These are phyloP conservation scores for Yponomeuta evonymella DNA, from an alignment of 2,888 invertebrate species.

Conservation along the genomic window DNA sequence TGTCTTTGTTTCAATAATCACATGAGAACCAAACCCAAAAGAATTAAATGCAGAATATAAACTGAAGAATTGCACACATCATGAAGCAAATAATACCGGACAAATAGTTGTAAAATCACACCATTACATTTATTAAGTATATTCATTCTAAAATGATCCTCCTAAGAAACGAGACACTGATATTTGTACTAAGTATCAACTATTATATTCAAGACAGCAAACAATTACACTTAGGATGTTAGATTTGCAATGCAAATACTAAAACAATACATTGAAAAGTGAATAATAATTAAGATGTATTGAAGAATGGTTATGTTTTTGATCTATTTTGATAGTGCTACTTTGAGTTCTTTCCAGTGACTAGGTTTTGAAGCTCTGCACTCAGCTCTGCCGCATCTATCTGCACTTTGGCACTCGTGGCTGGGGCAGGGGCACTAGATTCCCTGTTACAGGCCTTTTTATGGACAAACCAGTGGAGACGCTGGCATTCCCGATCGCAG, in stretches of 20 bases:
- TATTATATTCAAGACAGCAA: neutral
- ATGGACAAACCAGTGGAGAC: conserved; percentile 94
- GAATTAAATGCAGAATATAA: neutral
- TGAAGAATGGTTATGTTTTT: neutral
- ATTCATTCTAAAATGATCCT: neutral
- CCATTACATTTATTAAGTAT: neutral
- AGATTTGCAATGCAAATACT: neutral
- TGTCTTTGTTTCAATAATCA: neutral
- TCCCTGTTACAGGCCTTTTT: conserved; percentile 88
- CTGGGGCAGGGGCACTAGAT: conserved; percentile 50
- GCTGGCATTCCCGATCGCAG: conserved; percentile 95
- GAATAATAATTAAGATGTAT: neutral
- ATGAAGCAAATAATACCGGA: neutral
- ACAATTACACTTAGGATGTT: neutral
- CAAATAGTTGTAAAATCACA: neutral
- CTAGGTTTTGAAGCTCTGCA: conserved; percentile 69
- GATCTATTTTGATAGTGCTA: neutral
- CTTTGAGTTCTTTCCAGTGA: conserved; percentile 31
- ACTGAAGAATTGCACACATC: neutral
- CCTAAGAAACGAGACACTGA: neutral
- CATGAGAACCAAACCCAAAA: neutral
- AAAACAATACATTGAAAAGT: neutral
- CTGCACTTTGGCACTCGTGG: conserved; percentile 39
- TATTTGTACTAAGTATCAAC: neutral
- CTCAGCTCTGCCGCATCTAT: conserved; percentile 69